Evolutionary conservation across 2,113 vertebrate genomes (phyloP), one percentile per base, ranked within the genome.

Genomic region (Podarcis raffonei): DNA sequence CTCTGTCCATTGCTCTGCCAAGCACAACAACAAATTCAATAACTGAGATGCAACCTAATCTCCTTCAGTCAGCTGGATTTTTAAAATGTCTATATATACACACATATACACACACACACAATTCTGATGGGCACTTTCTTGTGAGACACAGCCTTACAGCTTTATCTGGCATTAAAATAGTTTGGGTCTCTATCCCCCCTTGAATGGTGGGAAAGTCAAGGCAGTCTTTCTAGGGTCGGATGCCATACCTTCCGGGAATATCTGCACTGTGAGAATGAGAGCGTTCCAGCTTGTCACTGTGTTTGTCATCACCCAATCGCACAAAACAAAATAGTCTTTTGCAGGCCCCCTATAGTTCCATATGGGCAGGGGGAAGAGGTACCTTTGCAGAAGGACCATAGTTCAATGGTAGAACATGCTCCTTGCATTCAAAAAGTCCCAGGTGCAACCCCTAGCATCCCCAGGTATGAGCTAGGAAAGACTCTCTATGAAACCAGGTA

Each of bases 51-150:
- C 57, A 32, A 18, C 89, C 82, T 84, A 89, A 12, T 53, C 65
- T 65, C 23, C 87, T 93, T 89, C 89, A 23, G 90, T 37, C 77
- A 81, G 72, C 7, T 94, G 53, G 68, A 87, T 88, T 89, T 53
- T 90, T 88, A 87, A n/a, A 81, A 68, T 48, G 2, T 12, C 0
- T 1, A 25, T 90, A 92, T 89, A 39, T 76, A 89, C 85, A 82
- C 37, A 91, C 59, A 62, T 18, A 59, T 15, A 18, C 16, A 62
- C 59, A 62, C 59, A 79, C 59, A 81, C 15, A 88, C 39, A 62
- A 65, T 11, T 59, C 88, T 80, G 78, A 35, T 91, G 15, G 0
- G 42, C 87, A 89, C 71, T 53, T 88, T 66, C 83, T 69, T 88
- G 69, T 32, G 89, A 91, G 83, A 89, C 6, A 62, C 0, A 92